Evolutionary conservation across 1,140 invertebrate genomes (phyloP).

Genomic region (Eumeta japonica): DNA sequence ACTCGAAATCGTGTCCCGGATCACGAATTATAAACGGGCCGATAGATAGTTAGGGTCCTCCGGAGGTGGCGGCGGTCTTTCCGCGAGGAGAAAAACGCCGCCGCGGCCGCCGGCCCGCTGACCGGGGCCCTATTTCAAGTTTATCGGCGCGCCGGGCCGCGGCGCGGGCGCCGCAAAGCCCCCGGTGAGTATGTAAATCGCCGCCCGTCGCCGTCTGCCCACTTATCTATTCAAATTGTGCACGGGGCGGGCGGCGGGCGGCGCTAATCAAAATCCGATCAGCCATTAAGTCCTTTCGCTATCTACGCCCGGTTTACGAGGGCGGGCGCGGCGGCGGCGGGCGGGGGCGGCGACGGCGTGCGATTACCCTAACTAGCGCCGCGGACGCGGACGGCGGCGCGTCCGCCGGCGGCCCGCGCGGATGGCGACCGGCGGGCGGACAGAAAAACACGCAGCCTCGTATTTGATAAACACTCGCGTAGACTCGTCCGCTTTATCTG

Average conservation of each 20-base stretch:
- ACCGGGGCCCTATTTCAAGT: slow-evolving; percentile 50
- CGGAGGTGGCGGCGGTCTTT: too few species aligned
- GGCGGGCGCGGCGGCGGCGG: slow-evolving; percentile 16
- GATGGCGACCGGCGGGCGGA: too few species aligned
- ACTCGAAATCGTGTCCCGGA: too few species aligned
- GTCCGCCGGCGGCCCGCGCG: background rate
- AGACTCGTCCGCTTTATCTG: too few species aligned
- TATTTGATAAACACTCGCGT: slow-evolving; percentile 35
- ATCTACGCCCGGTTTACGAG: slow-evolving; percentile 53
- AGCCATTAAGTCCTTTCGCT: slow-evolving; percentile 55
- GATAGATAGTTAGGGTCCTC: too few species aligned
- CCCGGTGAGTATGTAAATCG: slow-evolving; percentile 57
- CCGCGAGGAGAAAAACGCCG: too few species aligned
- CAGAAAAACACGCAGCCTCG: too few species aligned
- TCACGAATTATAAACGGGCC: too few species aligned
- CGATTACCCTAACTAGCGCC: background rate
- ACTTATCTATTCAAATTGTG: slow-evolving; percentile 57
- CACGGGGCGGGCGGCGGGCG: slow-evolving; percentile 24
- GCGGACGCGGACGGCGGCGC: slow-evolving; percentile 4
- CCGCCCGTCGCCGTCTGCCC: slow-evolving; percentile 44
- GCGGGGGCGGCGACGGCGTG: slow-evolving; percentile 33
- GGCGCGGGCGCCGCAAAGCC: slow-evolving; percentile 42
- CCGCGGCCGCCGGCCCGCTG: too few species aligned
- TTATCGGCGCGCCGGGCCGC: slow-evolving; percentile 51
- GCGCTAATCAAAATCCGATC: slow-evolving; percentile 57